Conservation (phyloP, 2,113 vertebrate species). For the Callorhinus ursinus region DNA sequence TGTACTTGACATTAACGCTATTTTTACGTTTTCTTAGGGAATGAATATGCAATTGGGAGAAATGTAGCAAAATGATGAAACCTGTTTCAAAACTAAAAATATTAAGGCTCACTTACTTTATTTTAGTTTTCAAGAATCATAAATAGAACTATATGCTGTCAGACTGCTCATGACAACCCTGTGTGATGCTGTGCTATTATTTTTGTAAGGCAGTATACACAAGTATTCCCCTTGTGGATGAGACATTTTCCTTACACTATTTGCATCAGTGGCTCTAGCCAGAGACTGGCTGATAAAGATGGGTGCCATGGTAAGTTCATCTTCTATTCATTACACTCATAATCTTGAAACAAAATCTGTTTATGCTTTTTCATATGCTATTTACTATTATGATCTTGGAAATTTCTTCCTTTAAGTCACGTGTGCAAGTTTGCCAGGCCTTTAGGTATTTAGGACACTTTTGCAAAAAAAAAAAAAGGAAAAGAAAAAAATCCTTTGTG, state of each 20-base stretch:
- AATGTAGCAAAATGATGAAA: conserved; percentile 63
- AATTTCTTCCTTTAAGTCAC: neutral
- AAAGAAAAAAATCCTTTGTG: neutral
- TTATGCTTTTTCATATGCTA: neutral
- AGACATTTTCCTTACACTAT: neutral
- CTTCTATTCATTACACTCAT: neutral
- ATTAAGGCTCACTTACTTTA: conserved; percentile 48
- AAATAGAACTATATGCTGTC: conserved; percentile 62
- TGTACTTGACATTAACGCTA: conserved; percentile 16
- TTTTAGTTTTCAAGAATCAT: conserved; percentile 65
- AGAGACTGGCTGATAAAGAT: neutral
- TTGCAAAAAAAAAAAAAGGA: neutral
- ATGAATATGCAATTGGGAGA: conserved; percentile 62
- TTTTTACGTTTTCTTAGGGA: conserved; percentile 64
- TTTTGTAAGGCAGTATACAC: neutral
- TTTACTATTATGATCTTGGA: neutral
- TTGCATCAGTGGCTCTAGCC: conserved; percentile 38
- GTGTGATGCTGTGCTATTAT: conserved; percentile 45
- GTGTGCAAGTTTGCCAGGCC: neutral
- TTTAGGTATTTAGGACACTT: neutral
- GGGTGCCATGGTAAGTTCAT: neutral
- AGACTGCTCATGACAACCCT: conserved; percentile 43
- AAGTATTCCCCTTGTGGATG: neutral
- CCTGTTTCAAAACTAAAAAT: conserved; percentile 71
- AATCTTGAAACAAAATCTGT: conserved; percentile 56